Evolutionary conservation across 2,888 invertebrate genomes (phyloP).

Genomic region (Pecten maximus): DNA sequence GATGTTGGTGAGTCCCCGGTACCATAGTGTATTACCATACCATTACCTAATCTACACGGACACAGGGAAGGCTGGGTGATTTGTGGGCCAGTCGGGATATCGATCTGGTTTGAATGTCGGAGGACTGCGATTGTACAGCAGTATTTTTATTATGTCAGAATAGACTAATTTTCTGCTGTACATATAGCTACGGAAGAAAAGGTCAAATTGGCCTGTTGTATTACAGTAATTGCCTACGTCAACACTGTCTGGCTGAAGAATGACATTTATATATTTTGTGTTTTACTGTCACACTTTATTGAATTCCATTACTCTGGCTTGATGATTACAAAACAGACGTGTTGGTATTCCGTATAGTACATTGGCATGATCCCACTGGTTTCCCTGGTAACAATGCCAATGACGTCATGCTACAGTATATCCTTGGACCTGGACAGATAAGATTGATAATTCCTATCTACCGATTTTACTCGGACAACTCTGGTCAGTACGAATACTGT

Average conservation of each 20-base stretch:
- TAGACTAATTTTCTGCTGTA: not conserved
- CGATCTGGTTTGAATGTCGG: not conserved
- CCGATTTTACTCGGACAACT: too few species aligned
- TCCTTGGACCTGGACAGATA: too few species aligned
- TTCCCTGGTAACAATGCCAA: too few species aligned
- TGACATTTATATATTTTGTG: not conserved
- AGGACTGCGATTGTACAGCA: not conserved
- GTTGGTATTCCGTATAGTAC: too few species aligned
- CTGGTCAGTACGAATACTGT: too few species aligned
- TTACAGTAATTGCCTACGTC: not conserved
- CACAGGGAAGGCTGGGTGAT: not conserved
- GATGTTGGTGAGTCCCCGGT: not conserved
- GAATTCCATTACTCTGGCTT: not conserved
- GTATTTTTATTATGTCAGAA: not conserved
- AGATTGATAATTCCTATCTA: too few species aligned
- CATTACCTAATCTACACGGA: constrained; percentile 27
- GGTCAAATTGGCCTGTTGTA: not conserved
- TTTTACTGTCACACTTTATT: not conserved
- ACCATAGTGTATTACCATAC: not conserved
- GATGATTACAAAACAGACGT: too few species aligned
- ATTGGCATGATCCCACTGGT: too few species aligned
- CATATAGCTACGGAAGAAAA: not conserved
- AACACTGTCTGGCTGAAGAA: not conserved
- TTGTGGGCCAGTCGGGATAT: not conserved
- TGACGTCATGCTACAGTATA: too few species aligned